Evolutionary conservation across 2,888 invertebrate species (phyloP).

Genomic region (Druceiella hillmani): DNA sequence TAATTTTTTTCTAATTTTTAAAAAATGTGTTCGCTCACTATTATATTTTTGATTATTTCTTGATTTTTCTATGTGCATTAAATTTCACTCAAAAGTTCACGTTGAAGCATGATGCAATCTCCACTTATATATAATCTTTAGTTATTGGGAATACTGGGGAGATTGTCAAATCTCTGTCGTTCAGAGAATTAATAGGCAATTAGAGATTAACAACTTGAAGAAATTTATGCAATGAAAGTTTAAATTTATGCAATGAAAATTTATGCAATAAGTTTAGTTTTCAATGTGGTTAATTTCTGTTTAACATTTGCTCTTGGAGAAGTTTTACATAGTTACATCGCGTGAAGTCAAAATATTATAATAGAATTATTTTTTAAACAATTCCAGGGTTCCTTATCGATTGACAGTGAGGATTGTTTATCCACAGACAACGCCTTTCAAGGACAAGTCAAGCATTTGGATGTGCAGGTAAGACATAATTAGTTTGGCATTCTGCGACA

Average conservation of each 20-base stretch:
- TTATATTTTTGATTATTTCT: no score
- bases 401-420: slow-evolving; percentile 39
- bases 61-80: no score
- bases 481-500: slow-evolving; percentile 5
- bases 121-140: no score
- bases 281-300: no score
- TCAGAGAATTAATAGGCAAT: background rate
- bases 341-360: background rate
- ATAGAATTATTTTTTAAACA: slow-evolving; percentile 8
- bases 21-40: no score
- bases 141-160: no score
- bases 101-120: no score
- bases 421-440: no score
- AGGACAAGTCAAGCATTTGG: background rate
- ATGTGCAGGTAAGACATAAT: background rate
- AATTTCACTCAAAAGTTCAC: no score
- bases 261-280: background rate
- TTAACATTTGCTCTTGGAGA: no score
- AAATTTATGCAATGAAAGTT: background rate
- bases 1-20: no score
- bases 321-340: background rate
- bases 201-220: background rate
- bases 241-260: background rate
- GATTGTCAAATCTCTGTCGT: slow-evolving; percentile 6
- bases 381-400: slow-evolving; percentile 41